Conservation (phyloP, 1,140 invertebrate genomes). For the Nephila pilipes region DNA sequence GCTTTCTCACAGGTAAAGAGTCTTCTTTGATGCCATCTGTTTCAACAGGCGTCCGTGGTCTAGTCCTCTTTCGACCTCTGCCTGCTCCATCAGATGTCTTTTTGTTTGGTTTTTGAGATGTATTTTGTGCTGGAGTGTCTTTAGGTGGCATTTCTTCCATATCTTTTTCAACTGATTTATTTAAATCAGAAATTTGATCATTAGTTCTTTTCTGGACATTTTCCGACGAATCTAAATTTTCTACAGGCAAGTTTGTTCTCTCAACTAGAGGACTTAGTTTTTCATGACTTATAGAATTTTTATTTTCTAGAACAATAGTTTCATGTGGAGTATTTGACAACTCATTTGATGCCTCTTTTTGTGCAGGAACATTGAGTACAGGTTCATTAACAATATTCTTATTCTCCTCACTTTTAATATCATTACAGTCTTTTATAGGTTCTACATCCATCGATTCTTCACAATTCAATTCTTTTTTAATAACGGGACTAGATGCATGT, state of each 20-base stretch:
- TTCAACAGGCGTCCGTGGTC: slow-evolving; percentile 57
- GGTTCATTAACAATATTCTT: not conserved
- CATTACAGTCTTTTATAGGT: not conserved
- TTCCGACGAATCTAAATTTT: slow-evolving; percentile 26
- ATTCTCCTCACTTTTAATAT: not conserved
- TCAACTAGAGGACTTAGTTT: slow-evolving; percentile 47
- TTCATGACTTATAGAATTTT: slow-evolving; percentile 57
- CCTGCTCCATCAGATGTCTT: slow-evolving; percentile 27
- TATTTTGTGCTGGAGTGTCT: not conserved
- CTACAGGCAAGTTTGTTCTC: slow-evolving; percentile 50
- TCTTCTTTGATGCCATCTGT: slow-evolving; percentile 49
- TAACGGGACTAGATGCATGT: not conserved
- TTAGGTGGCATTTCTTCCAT: not conserved
- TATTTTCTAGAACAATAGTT: slow-evolving; percentile 34
- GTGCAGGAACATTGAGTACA: slow-evolving; percentile 6
- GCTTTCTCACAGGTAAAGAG: slow-evolving; percentile 49
- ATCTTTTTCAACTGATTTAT: slow-evolving; percentile 30
- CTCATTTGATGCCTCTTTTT: not conserved
- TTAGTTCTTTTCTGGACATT: slow-evolving; percentile 25
- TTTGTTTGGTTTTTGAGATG: slow-evolving; percentile 41
- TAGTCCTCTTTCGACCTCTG: slow-evolving; percentile 69
- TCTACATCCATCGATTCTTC: not conserved
- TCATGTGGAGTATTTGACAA: not conserved
- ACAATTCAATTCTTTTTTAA: slow-evolving; percentile 18
- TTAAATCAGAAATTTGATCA: slow-evolving; percentile 56